A percentile compares a stretch with the other conserved stretches of the same genome.
These are phyloP conservation scores for Trichonephila clavata DNA, from an alignment of 1,140 invertebrate species.

Conservation along the genomic window DNA sequence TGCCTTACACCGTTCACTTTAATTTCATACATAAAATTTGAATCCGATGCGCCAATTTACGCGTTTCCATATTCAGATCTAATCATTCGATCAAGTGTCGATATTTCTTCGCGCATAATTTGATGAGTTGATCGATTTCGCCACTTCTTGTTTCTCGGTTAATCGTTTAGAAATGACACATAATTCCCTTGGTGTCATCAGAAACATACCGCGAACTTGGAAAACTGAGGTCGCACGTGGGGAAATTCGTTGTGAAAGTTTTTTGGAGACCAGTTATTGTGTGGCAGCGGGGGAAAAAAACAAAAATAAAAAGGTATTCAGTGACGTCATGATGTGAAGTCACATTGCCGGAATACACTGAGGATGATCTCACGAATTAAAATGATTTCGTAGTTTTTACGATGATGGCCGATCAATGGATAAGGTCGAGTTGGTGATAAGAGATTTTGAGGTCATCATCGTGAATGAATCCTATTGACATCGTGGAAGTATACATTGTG, in stretches of 20 bases:
- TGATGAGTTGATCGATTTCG: not conserved
- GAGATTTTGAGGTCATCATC: not conserved
- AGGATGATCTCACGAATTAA: constrained; percentile 25
- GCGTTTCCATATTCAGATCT: not conserved
- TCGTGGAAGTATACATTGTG: not conserved
- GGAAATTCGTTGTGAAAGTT: constrained; percentile 34
- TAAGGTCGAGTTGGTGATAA: constrained; percentile 2
- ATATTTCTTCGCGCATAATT: not conserved
- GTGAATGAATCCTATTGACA: constrained; percentile 15
- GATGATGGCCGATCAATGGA: constrained; percentile 16
- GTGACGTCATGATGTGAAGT: constrained; percentile 41
- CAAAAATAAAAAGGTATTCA: constrained; percentile 38
- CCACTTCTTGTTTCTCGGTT: not conserved
- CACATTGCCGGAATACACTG: not conserved
- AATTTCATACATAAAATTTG: not conserved
- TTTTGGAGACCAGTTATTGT: constrained; percentile 27
- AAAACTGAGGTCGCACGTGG: not conserved
- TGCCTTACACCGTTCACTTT: not conserved
- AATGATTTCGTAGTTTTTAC: constrained; percentile 20
- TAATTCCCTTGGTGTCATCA: not conserved
- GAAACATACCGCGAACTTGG: not conserved
- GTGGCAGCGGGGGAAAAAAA: not conserved
- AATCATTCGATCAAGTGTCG: not conserved
- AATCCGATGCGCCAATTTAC: not conserved
- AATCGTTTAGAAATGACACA: constrained; percentile 11